Base-by-base conservation (phyloP, 2,888 invertebrate species). In the Fragum whitleyi region DNA sequence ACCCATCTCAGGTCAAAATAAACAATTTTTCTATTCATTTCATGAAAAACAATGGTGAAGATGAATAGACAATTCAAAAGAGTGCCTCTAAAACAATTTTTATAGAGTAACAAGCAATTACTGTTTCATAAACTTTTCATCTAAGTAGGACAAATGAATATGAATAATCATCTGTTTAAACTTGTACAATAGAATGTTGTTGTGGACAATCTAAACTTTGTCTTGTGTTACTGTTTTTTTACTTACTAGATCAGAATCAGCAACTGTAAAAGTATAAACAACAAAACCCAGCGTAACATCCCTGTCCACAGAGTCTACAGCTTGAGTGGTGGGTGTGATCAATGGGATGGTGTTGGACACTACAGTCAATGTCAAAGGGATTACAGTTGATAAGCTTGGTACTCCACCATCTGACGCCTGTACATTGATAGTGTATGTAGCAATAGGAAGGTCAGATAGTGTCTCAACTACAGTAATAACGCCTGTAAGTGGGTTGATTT, bases 161-260 rank as follows among this genome's bases (percentile, higher is more conserved):
- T n/a, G n/a, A n/a, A n/a, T n/a, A n/a, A n/a, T n/a, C n/a, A n/a
- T n/a, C n/a, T n/a, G n/a, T n/a, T n/a, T n/a, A n/a, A n/a, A n/a
- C n/a, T n/a, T n/a, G n/a, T n/a, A n/a, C n/a, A n/a, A n/a, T n/a
- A n/a, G n/a, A n/a, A n/a, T n/a, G n/a, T n/a, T n/a, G n/a, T n/a
- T n/a, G n/a, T n/a, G n/a, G n/a, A n/a, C n/a, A n/a, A n/a, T n/a
- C n/a, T n/a, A n/a, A n/a, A 36, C 9, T 36, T 36, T 36, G 32
- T 36, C 32, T 36, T 36, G 3, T 36, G 32, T 3, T 3, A 36
- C n/a, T n/a, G n/a, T n/a, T n/a, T n/a, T n/a, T n/a, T n/a, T 3
- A 47, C 74, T 29, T 81, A 87, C 88, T 23, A 32, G n/a, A 81
- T 89, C 87, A 68, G 26, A 69, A 26, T 88, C 88, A 14, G 67